phyloP scores from a whole-genome alignment of 35 echinoderm and acorn worm genomes.

The Ptychodera flava region DNA sequence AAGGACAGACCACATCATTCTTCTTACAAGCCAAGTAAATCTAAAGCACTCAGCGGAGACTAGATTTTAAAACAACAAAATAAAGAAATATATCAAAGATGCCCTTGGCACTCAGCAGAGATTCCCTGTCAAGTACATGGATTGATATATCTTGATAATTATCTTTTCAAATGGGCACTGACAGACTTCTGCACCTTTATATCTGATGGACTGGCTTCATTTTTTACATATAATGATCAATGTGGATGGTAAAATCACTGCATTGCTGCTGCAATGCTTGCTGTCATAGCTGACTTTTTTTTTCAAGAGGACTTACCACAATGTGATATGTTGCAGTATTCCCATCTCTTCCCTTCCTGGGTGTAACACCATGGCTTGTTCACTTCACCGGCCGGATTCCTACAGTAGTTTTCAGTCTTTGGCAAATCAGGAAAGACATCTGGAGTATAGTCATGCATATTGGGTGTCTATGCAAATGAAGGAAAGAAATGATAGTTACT shows the following conservation, averaged over 20 bases:
- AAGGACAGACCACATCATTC: no score
- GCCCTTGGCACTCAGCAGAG: no score
- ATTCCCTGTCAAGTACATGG: not conserved
- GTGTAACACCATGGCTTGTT: slow-evolving; percentile 52
- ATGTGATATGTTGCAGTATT: slow-evolving; percentile 30
- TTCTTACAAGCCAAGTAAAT: no score
- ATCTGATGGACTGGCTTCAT: not conserved
- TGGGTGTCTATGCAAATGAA: slow-evolving; percentile 3
- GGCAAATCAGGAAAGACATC: slow-evolving; percentile 34
- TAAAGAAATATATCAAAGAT: no score
- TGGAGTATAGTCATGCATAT: slow-evolving; percentile 4
- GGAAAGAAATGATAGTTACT: not conserved
- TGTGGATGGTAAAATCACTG: not conserved
- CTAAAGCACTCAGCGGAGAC: no score
- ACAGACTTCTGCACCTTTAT: not conserved
- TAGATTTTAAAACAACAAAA: no score
- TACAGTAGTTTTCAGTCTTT: slow-evolving; percentile 48
- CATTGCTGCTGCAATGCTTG: not conserved
- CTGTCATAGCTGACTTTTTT: not conserved
- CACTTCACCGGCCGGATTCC: slow-evolving; percentile 43
- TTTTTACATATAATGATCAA: not conserved
- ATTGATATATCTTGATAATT: not conserved
- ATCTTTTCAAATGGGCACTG: not conserved
- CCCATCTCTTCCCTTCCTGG: slow-evolving; percentile 7
- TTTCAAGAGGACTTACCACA: slow-evolving; percentile 44